These are phyloP conservation scores for Nasonia vitripennis DNA, from an alignment of 1,140 invertebrate genomes.

Conservation along the genomic window DNA sequence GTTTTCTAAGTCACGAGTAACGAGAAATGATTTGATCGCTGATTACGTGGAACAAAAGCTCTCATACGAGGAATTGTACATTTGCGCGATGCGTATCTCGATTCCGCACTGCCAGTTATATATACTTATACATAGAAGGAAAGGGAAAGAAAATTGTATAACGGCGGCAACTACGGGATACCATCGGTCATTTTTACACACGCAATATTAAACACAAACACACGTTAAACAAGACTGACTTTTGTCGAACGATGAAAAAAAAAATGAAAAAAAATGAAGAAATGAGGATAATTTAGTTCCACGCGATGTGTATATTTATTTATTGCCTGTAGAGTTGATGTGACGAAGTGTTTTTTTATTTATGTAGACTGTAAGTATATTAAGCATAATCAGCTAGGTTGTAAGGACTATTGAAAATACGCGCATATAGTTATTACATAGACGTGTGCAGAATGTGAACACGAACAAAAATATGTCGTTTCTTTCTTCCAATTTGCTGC, in stretches of 20 bases:
- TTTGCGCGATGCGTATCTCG: slow-evolving; percentile 36
- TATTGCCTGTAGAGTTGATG: slow-evolving; percentile 55
- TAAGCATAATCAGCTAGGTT: background rate
- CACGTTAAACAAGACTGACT: slow-evolving; percentile 65
- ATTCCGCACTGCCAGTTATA: slow-evolving; percentile 15
- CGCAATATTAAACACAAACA: slow-evolving; percentile 50
- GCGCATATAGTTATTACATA: background rate
- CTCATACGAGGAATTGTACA: slow-evolving; percentile 19
- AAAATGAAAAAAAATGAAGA: slow-evolving; percentile 41
- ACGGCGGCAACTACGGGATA: slow-evolving; percentile 11
- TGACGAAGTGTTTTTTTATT: slow-evolving; percentile 57
- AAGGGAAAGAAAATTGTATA: background rate
- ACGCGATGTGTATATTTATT: slow-evolving; percentile 60
- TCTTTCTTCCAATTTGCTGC: background rate
- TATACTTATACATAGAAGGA: background rate
- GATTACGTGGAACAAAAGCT: slow-evolving; percentile 40
- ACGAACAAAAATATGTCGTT: background rate
- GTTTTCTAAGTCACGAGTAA: slow-evolving; percentile 46
- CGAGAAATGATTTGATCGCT: slow-evolving; percentile 39
- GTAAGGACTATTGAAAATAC: slow-evolving; percentile 6
- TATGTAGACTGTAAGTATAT: slow-evolving; percentile 39
- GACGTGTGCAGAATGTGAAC: slow-evolving; percentile 5
- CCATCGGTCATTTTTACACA: slow-evolving; percentile 33
- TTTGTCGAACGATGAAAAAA: slow-evolving; percentile 59
- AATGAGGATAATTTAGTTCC: slow-evolving; percentile 57